phyloP scores from a whole-genome alignment of 2,797 vertebrate species.

The Platalea minor region DNA sequence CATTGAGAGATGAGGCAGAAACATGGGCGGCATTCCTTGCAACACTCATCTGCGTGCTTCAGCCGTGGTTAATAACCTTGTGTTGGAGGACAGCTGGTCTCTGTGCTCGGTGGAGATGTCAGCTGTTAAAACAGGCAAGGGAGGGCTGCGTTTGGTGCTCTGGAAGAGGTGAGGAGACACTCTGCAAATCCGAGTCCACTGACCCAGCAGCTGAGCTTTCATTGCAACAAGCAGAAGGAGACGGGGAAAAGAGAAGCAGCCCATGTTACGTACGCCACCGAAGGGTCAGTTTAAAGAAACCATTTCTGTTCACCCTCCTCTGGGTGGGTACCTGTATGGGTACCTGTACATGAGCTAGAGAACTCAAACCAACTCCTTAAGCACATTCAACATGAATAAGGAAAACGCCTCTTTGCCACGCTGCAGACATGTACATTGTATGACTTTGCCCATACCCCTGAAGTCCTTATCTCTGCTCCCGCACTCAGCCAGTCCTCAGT shows the following conservation, averaged over 20 bases:
- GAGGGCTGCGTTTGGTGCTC: not conserved
- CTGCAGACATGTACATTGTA: accelerated
- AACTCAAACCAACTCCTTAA: not conserved
- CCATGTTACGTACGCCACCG: accelerated
- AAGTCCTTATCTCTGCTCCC: not conserved
- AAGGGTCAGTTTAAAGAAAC: not conserved
- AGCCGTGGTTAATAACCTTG: not conserved
- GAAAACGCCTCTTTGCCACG: not conserved
- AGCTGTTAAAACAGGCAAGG: not conserved
- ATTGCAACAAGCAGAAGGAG: not conserved
- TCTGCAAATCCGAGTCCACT: not conserved
- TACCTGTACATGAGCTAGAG: not conserved
- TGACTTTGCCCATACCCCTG: not conserved
- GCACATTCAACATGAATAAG: not conserved
- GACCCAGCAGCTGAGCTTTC: not conserved
- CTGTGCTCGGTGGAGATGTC: not conserved
- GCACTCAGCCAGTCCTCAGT: not conserved
- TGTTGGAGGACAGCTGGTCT: not conserved
- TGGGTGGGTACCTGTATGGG: not conserved
- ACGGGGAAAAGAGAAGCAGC: not conserved
- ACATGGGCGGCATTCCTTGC: not conserved
- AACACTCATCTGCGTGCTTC: not conserved
- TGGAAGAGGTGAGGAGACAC: not conserved
- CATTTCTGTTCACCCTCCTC: not conserved
- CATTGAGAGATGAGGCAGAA: not conserved